Evolutionary conservation across 2,888 invertebrate genomes (phyloP).

Genomic region (Leptarthrus brevirostris): DNA sequence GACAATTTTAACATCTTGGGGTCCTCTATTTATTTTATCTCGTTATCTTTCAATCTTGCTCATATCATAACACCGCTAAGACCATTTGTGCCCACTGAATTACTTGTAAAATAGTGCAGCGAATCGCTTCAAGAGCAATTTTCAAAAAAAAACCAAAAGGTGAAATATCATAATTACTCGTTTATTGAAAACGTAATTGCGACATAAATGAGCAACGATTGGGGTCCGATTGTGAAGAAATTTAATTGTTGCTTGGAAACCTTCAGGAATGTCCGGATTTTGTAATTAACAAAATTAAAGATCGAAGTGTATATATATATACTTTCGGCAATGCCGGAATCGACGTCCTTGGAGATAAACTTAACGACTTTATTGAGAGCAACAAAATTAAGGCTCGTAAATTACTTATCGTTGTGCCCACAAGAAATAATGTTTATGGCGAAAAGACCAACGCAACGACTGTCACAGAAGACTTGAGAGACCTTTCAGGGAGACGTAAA

Average conservation of each 20-base stretch:
- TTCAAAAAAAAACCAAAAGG: not conserved
- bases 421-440: not conserved
- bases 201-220: no score
- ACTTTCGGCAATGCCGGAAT: not conserved
- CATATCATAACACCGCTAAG: no score
- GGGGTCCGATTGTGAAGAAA: no score
- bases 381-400: not conserved
- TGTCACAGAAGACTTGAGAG: not conserved
- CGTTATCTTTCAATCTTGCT: no score
- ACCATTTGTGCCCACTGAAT: not conserved
- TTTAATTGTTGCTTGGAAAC: no score
- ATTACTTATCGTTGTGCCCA: conserved; percentile 12
- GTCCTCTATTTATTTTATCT: no score
- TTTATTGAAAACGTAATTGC: no score
- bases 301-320: not conserved
- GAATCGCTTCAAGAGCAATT: not conserved
- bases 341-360: conserved; percentile 5
- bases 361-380: not conserved
- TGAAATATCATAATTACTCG: no score
- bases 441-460: not conserved
- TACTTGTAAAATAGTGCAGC: not conserved
- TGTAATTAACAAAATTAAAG: conserved; percentile 13
- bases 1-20: no score
- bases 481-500: not conserved
- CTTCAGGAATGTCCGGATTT: conserved; percentile 12